Evolutionary conservation across 1,140 invertebrate species (phyloP), one percentile per base, ranked within the genome.

Genomic region (Caenorhabditis briggsae): DNA sequence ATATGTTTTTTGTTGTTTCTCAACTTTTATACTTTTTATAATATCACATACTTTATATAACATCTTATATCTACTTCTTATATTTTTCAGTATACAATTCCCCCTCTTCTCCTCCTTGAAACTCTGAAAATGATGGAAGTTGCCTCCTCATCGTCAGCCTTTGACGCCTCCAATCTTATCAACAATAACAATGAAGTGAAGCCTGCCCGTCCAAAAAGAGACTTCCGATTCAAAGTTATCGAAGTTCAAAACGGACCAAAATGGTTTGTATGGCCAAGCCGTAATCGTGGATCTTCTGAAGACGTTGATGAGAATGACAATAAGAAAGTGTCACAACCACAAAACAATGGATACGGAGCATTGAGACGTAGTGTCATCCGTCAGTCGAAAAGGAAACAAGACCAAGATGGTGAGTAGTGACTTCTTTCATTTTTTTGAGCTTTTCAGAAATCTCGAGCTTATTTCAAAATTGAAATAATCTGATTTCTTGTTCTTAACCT

Each of bases 191-290:
- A 50, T 48, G 56, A 84, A 0, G 14, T 84, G 33, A 84, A 84
- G 46, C 84, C 61, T 9, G 46, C 25, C 46, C 84, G 84, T 43
- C 84, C 84, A 41, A 87, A 87, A 65, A 48, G 86, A 16, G 86
- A 87, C 46, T 87, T 87, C 86, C 86, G 86, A 23, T 87, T 87
- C 48, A 41, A 87, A 82, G 86, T 87, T 2, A 87, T 87, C 70
- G 82, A 84, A 33, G 83, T 87, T 2, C 64, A 65, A 23, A 50
- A 84, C n/a, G 64, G 82, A 25, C 86, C 86, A n/a, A 87, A 87
- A 61, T 87, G 83, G 82, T 87, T 87, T 64, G 86, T 87, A 14
- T 87, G 86, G 86, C 86, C 86, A 59, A 53, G 46, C 50, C 86
- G 48, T 56, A 87, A 83, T 20, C 86, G 86, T 56, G 64, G 64